Evolutionary conservation across 2,113 vertebrate species (phyloP).

Genomic region (Corythornis cristatus): DNA sequence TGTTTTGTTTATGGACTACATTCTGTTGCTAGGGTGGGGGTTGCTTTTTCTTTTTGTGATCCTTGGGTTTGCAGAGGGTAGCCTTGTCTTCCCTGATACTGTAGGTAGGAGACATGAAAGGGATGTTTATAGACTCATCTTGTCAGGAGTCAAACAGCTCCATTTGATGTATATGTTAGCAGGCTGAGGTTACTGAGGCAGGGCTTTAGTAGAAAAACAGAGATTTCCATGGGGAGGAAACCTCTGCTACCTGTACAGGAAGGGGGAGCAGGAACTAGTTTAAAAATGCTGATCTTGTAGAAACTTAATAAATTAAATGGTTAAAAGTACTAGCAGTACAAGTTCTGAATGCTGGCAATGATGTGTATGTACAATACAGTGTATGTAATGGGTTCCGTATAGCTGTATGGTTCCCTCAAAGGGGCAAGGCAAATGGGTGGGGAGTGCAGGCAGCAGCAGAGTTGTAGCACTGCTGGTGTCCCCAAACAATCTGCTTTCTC

Average conservation of each 20-base stretch:
- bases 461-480: neutral
- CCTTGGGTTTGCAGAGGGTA: neutral
- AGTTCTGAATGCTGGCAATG: neutral
- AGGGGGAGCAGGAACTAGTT: neutral
- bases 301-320: rapidly evolving
- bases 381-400: rapidly evolving
- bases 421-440: neutral
- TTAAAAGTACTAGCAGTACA: neutral
- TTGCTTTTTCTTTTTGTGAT: neutral
- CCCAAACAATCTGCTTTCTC: neutral
- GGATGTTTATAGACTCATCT: rapidly evolving
- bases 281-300: neutral
- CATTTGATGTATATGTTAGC: rapidly evolving
- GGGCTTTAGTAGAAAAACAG: neutral
- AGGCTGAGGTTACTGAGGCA: neutral
- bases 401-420: neutral
- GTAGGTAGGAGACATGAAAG: neutral
- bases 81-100: rapidly evolving
- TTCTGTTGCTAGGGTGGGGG: too few species aligned
- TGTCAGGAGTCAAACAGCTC: neutral
- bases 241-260: neutral
- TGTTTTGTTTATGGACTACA: neutral
- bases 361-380: rapidly evolving
- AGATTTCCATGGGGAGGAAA: neutral
- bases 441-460: neutral